phyloP scores from a whole-genome alignment of 2,113 vertebrate genomes.

The Gymnorhina tibicen region DNA sequence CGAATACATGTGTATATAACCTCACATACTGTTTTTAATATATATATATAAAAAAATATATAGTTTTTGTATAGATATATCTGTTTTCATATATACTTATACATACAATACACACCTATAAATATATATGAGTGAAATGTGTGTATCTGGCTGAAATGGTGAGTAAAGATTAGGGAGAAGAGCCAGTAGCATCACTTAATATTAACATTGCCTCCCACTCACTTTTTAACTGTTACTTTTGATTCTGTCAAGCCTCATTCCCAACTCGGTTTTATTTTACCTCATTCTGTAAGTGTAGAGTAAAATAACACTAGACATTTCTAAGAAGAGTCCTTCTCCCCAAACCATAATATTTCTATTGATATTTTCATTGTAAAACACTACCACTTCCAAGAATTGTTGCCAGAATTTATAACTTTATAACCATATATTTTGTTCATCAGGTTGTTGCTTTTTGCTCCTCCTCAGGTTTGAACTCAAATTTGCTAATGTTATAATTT shows the following conservation, averaged over 20 bases:
- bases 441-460: not conserved
- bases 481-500: not conserved
- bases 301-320: not conserved
- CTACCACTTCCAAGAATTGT: not conserved
- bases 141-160: not conserved
- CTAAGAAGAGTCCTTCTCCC: not conserved
- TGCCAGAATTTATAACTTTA: not conserved
- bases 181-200: not conserved
- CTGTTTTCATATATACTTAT: not conserved
- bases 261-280: not conserved
- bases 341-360: not conserved
- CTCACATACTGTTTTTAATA: not conserved
- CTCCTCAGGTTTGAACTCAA: not conserved
- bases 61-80: not conserved
- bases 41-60: not conserved
- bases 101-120: not conserved
- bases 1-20: not conserved
- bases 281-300: not conserved
- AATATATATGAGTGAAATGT: not conserved
- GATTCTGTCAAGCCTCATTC: not conserved
- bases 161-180: not conserved
- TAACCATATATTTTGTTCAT: not conserved
- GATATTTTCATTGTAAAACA: not conserved
- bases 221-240: not conserved
- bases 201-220: not conserved